phyloP scores from a whole-genome alignment of 2,113 vertebrate species.

The Poeciliopsis turrubarensis region DNA sequence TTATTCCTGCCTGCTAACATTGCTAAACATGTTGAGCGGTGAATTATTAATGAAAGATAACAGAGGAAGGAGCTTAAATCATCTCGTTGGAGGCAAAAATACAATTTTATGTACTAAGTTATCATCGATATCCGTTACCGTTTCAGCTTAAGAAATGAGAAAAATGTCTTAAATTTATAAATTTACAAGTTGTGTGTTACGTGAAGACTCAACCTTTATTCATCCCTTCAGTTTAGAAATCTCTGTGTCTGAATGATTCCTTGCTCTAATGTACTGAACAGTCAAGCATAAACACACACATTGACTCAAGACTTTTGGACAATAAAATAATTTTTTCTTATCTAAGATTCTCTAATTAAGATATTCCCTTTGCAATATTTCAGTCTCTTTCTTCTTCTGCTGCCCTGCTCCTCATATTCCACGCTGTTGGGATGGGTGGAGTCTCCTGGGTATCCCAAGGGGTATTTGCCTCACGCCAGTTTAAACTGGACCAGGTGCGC shows the following conservation, averaged over 20 bases:
- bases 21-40: neutral
- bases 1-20: neutral
- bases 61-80: neutral
- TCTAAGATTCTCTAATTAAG: neutral
- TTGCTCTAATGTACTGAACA: neutral
- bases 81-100: neutral
- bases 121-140: no score
- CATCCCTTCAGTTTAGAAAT: neutral
- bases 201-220: neutral
- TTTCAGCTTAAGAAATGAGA: neutral
- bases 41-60: neutral
- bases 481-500: constrained; percentile 86
- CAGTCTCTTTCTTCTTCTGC: constrained; percentile 54
- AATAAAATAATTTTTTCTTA: neutral
- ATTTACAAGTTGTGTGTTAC: neutral
- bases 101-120: neutral
- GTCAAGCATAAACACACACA: neutral
- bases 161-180: neutral
- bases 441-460: constrained; percentile 89
- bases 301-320: no score
- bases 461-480: constrained; percentile 81
- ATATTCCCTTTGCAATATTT: neutral
- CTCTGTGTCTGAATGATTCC: neutral
- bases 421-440: constrained; percentile 85
- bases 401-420: constrained; percentile 24